Evolutionary conservation across 2,888 invertebrate genomes (phyloP).

Genomic region (Encarsia formosa): DNA sequence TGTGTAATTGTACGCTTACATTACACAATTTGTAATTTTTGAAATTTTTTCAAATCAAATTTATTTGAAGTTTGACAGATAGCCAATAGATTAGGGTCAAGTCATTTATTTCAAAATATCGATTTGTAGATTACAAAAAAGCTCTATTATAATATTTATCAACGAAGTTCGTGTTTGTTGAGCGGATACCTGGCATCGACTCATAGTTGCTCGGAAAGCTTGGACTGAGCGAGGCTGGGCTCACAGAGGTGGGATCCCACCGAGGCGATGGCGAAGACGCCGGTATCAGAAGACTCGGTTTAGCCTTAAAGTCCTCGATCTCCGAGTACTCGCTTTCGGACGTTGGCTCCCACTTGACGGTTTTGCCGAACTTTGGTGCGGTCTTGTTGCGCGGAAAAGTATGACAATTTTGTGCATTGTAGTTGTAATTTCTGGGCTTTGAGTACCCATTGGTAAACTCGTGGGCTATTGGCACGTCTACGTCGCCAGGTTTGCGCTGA

Average conservation of each 20-base stretch:
- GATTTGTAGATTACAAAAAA: not conserved
- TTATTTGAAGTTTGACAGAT: too few species aligned
- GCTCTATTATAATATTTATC: conserved; percentile 9
- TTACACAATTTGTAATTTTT: too few species aligned
- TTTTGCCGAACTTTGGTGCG: conserved; percentile 37
- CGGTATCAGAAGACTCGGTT: conserved; percentile 43
- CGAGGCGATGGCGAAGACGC: conserved; percentile 43
- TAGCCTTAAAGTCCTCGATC: conserved; percentile 52
- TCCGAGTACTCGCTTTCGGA: conserved; percentile 64
- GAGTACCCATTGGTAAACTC: conserved; percentile 54
- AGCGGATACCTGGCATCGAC: conserved; percentile 45
- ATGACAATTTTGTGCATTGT: conserved; percentile 7
- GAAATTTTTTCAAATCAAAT: too few species aligned
- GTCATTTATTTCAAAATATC: not conserved
- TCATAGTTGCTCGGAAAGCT: conserved; percentile 55
- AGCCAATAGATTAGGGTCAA: not conserved
- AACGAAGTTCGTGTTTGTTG: conserved; percentile 18
- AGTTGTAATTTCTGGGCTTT: conserved; percentile 27
- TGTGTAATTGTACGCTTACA: too few species aligned
- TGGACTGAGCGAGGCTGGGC: conserved; percentile 58
- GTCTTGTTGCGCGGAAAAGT: conserved; percentile 24
- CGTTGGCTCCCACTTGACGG: conserved; percentile 60
- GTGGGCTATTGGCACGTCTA: conserved; percentile 66
- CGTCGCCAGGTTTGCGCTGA: conserved; percentile 58
- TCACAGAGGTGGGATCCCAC: conserved; percentile 54